phyloP scores from a whole-genome alignment of 1,140 invertebrate species.

The Pogonus chalceus region DNA sequence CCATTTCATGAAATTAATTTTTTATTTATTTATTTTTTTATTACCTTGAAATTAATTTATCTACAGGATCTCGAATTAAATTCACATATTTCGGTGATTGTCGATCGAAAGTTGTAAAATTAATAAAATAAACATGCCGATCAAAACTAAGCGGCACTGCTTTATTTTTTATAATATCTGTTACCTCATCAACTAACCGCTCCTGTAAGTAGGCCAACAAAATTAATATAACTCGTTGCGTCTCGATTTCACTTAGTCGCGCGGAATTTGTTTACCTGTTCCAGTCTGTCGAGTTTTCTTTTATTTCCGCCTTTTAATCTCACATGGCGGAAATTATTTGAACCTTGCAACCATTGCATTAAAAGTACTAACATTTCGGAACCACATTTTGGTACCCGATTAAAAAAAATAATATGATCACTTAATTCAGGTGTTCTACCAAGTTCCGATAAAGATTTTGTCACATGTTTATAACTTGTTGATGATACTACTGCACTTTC shows the following conservation, averaged over 20 bases:
- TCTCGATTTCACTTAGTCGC: not conserved
- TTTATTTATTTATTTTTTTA: conserved; percentile 2
- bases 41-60: conserved; percentile 33
- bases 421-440: conserved; percentile 39
- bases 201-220: conserved; percentile 34
- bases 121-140: conserved; percentile 51
- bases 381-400: conserved; percentile 52
- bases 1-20: too few relatives aligned
- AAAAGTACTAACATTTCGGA: conserved; percentile 55
- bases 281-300: conserved; percentile 32
- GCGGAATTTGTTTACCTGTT: conserved; percentile 35
- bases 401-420: conserved; percentile 49
- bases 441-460: conserved; percentile 45
- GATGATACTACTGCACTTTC: not conserved
- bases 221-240: not conserved
- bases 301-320: conserved; percentile 39
- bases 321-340: conserved; percentile 52
- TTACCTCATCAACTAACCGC: conserved; percentile 44
- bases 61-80: conserved; percentile 52
- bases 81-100: conserved; percentile 55
- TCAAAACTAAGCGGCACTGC: conserved; percentile 53
- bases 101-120: conserved; percentile 48
- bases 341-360: conserved; percentile 48
- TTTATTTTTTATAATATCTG: conserved; percentile 40
- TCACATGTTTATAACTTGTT: conserved; percentile 29